Evolutionary conservation across 2,797 vertebrate species (phyloP).

Genomic region (Loris lydekkerianus): DNA sequence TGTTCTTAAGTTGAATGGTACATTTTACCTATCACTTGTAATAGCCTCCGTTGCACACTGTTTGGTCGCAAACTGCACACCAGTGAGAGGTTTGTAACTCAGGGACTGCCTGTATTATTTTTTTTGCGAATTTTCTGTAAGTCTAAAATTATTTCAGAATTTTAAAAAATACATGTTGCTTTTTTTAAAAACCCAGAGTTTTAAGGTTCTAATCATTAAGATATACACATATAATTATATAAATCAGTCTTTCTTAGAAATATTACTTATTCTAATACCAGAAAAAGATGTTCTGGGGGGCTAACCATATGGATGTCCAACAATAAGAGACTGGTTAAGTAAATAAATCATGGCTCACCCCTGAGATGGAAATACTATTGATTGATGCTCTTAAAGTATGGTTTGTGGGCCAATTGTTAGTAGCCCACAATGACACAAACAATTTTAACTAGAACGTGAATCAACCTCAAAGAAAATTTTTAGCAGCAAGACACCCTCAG

Average conservation of each 20-base stretch:
- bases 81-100: too few species aligned
- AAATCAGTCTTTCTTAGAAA: not conserved
- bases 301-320: not conserved
- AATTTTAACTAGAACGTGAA: not conserved
- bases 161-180: not conserved
- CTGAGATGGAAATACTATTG: not conserved
- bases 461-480: not conserved
- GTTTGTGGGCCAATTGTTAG: not conserved
- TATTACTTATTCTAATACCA: not conserved
- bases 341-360: not conserved
- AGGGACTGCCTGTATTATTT: too few species aligned
- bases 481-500: not conserved
- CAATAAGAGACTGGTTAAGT: not conserved
- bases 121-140: conserved; percentile 25
- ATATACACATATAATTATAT: not conserved
- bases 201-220: not conserved
- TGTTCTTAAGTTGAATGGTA: too few species aligned
- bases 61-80: too few species aligned
- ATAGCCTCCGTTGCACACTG: too few species aligned
- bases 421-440: not conserved
- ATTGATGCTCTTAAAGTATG: not conserved
- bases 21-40: too few species aligned
- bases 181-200: not conserved
- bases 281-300: not conserved
- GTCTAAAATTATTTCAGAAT: conserved; percentile 47